These are phyloP conservation scores for Oreochromis aureus DNA, from an alignment of 2,113 vertebrate species.

Conservation along the genomic window DNA sequence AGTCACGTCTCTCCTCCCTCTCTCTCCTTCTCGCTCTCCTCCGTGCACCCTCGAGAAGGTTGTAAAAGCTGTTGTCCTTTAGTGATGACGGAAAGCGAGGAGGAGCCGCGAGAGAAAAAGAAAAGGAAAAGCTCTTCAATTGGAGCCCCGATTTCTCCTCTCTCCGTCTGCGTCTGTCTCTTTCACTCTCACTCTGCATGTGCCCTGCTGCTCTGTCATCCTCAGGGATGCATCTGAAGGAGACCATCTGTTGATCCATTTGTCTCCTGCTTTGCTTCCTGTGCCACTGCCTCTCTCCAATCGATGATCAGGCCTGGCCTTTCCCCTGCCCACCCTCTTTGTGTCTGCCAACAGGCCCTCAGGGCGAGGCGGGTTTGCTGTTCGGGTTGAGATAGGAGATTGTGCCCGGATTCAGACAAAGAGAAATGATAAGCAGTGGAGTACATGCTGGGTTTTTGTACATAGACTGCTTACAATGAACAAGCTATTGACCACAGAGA, in stretches of 20 bases:
- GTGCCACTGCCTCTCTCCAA: conserved; percentile 44
- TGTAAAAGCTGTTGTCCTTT: conserved; percentile 62
- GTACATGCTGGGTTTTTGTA: neutral
- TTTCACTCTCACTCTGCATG: conserved; percentile 38
- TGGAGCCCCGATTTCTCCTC: conserved; percentile 9
- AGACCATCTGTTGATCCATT: conserved; percentile 77
- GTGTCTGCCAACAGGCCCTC: conserved; percentile 26
- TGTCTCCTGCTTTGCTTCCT: conserved; percentile 63
- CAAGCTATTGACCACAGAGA: conserved; percentile 13
- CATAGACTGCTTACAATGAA: neutral
- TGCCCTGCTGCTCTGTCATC: conserved; percentile 64
- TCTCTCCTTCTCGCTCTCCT: neutral
- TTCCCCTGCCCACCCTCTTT: conserved; percentile 38
- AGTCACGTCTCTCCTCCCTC: conserved; percentile 21
- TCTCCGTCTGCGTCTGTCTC: conserved; percentile 18
- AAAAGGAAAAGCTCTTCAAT: conserved; percentile 39
- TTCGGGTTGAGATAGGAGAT: neutral
- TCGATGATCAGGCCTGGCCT: conserved; percentile 53
- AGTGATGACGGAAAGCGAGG: conserved; percentile 27
- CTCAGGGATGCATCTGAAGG: conserved; percentile 68
- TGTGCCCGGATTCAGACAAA: conserved; percentile 10
- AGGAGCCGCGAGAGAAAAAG: conserved; percentile 30
- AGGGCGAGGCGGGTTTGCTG: neutral
- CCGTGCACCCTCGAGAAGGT: conserved; percentile 18
- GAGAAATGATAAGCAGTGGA: neutral